Percentiles rank a stretch among this genome's conserved stretches.
Conservation (phyloP, 2,888 invertebrate genomes). For the Polia nebulosa region DNA sequence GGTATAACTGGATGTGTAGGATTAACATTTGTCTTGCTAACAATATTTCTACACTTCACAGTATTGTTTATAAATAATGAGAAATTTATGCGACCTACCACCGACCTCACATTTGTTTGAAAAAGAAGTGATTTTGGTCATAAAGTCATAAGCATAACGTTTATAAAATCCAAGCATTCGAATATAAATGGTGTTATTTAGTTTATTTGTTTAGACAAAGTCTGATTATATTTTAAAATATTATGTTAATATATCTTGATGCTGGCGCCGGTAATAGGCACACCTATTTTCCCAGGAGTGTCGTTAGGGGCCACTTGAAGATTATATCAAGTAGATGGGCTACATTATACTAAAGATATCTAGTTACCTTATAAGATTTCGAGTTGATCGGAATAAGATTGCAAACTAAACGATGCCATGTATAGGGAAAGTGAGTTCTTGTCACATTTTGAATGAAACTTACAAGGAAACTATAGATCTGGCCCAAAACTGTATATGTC, state of each 20-base stretch:
- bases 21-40: slow-evolving; percentile 30
- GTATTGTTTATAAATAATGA: slow-evolving; percentile 58
- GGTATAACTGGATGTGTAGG: slow-evolving; percentile 21
- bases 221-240: slow-evolving; percentile 43
- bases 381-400: neutral
- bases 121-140: slow-evolving; percentile 47
- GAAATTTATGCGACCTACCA: slow-evolving; percentile 54
- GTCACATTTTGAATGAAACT: slow-evolving; percentile 11
- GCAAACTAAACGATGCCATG: slow-evolving; percentile 2
- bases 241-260: slow-evolving; percentile 38
- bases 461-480: neutral
- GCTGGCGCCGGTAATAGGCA: slow-evolving; percentile 41
- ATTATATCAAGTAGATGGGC: slow-evolving; percentile 30
- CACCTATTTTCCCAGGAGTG: slow-evolving; percentile 30
- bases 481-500: slow-evolving; percentile 10
- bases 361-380: slow-evolving; percentile 2
- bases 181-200: slow-evolving; percentile 51
- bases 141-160: too few relatives aligned
- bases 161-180: slow-evolving; percentile 44
- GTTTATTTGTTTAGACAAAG: slow-evolving; percentile 46
- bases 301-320: slow-evolving; percentile 31
- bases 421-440: slow-evolving; percentile 14
- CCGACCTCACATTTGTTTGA: slow-evolving; percentile 54
- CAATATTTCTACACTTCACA: slow-evolving; percentile 26
- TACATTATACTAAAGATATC: neutral